Evolutionary conservation across 2,113 vertebrate species (phyloP), one percentile per base, ranked within the genome.

Genomic region (Eidolon helvum): DNA sequence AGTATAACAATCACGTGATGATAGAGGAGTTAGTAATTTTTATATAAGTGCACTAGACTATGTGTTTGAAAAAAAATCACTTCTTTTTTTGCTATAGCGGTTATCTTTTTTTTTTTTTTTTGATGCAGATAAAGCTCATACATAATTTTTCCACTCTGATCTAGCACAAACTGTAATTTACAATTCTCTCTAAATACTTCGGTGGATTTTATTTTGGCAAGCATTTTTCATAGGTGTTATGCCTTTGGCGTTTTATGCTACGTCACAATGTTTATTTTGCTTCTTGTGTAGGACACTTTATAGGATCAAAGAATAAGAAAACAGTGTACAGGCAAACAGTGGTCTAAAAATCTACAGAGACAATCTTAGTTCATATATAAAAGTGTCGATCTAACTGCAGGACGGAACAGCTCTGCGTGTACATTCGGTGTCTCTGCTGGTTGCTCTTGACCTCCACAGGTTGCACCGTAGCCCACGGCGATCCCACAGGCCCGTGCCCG

Each of bases 321-420:
- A 96, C 59, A 78, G 90, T 74, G 71, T 97, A 97, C 43, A n/a
- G 96, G 96, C 92, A 93, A 97, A 97, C 89, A 80, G 66, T 72
- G 95, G 94, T 93, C 92, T 98, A 98, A 84, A 98, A 98, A 98
- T 79, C 66, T 97, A 97, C 90, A 93, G 97, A 98, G 95, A 98
- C 95, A 97, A 88, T 93, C 94, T 74, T 80, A 94, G 97, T 68
- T 66, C 79, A 98, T 87, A 92, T 18, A 98, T 75, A 98, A 98
- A 98, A 98, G 82, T 90, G 92, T 94, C 92, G 97, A 66, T 98
- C 98, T 97, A 97, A 96, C 92, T 12, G 0, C 79, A 93, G 96
- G 97, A 96, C 94, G 86, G 68, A 92, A 97, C 79, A 94, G 88
- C 82, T 97, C 78, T 96, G 75, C 65, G 50, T 83, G 84, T 91